Percentiles rank a stretch among this genome's conserved stretches.
Evolutionary conservation across 23 tunicate genomes (phyloP).

Genomic region (Corella eumyota): DNA sequence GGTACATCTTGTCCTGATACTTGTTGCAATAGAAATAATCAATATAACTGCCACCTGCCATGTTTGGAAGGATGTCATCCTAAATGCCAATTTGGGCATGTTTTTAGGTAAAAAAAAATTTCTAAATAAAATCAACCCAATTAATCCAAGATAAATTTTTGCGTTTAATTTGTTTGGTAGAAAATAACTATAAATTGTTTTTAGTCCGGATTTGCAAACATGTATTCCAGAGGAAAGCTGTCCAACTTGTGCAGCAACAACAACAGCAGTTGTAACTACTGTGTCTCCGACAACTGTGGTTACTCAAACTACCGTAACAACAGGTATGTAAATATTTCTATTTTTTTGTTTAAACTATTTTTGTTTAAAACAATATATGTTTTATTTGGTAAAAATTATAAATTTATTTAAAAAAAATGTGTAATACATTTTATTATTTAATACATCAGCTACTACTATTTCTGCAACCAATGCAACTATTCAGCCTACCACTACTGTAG

Average conservation of each 20-base stretch:
- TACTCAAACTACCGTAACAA: slow-evolving; percentile 7
- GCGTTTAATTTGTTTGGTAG: not conserved
- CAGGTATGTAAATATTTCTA: too few species aligned
- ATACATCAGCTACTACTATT: too few species aligned
- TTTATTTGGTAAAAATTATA: too few species aligned
- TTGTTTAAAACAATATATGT: too few species aligned
- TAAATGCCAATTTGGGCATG: slow-evolving; percentile 21
- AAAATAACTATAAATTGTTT: too few species aligned
- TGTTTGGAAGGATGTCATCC: slow-evolving; percentile 61
- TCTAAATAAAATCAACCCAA: not conserved
- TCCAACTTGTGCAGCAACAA: slow-evolving; percentile 39
- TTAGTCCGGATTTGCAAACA: slow-evolving; percentile 24
- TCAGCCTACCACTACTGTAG: too few species aligned
- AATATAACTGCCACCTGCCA: slow-evolving; percentile 18
- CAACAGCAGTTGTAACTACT: slow-evolving; percentile 21
- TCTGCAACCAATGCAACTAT: too few species aligned
- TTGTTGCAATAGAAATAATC: slow-evolving; percentile 24
- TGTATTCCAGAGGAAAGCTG: slow-evolving; percentile 30
- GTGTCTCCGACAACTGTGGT: slow-evolving; percentile 17
- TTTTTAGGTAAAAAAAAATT: slow-evolving; percentile 16
- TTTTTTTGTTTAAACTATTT: not conserved
- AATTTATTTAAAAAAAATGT: too few species aligned
- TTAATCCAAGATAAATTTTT: not conserved
- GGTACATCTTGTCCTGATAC: slow-evolving; percentile 59
- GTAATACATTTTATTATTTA: too few species aligned